Base-by-base conservation (phyloP, 2,888 invertebrate species). In the Exephanes ischioxanthus region DNA sequence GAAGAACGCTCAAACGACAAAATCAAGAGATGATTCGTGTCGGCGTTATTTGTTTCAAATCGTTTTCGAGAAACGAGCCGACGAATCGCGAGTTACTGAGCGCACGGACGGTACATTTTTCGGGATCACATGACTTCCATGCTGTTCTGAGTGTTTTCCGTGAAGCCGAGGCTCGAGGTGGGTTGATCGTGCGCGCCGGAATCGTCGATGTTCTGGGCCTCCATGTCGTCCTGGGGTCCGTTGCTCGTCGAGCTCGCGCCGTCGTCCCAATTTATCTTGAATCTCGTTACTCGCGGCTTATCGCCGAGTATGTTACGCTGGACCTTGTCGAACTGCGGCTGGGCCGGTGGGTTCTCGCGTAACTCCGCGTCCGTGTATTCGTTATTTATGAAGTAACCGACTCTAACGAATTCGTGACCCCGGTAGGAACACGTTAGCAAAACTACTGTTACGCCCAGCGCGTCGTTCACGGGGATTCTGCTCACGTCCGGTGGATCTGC, bases 331-430 rank as follows among this genome's bases (percentile, higher is more conserved):
- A 99, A 99, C 87, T 97, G 96, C 1, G 99, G 99, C 85, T 97
- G 97, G 5, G 98, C 95, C 9, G 99, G 99, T 3, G 99, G 98
- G 94, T 98, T 99, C 94, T 99, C 99, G 72, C 97, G 96, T 88
- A 99, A 94, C 92, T 99, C 99, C 0, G 97, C 97, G 90, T 99
- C 99, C 4, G 95, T 96, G 92, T 99, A 99, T 93, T 99, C 99
- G 92, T 99, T 99, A 93, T 99, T 99, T 81, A 99, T 99, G 93
- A 99, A 99, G 94, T 99, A 99, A 2, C 99, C 99, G 2, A 99
- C 99, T 84, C 99, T 96, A 2, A 99, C 98, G 94, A 99, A 99
- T 94, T 99, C 99, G 93, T 97, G 99, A 45, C 94, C 93, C 88
- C 97, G 95, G 93, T 99, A 99, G 0, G 98, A 98, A 94, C 99